These are phyloP conservation scores for Embidobia sp. DNA, from an alignment of 2,888 invertebrate species.

Conservation along the genomic window DNA sequence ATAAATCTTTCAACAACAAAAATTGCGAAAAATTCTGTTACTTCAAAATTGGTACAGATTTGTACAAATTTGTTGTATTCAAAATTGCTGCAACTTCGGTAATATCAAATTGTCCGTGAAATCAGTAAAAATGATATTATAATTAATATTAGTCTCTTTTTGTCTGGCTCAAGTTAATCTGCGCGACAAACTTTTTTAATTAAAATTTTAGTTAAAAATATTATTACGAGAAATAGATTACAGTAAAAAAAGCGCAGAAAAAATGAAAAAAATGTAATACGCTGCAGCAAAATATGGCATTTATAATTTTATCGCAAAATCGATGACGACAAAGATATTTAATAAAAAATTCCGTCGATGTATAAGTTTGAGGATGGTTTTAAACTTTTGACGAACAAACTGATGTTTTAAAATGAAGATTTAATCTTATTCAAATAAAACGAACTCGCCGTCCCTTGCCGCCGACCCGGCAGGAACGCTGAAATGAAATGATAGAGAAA, in stretches of 20 bases:
- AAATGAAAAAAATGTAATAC: background rate
- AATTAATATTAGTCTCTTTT: no score
- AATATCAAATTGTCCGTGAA: no score
- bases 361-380: slow-evolving; percentile 44
- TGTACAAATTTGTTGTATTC: no score
- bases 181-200: slow-evolving; percentile 32
- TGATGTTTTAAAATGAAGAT: slow-evolving; percentile 54
- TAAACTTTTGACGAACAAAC: slow-evolving; percentile 38
- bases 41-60: no score
- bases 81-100: no score
- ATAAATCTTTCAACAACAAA: no score
- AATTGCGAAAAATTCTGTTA: no score
- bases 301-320: slow-evolving; percentile 30
- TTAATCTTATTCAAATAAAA: slow-evolving; percentile 58
- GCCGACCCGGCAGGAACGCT: slow-evolving; percentile 9
- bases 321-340: slow-evolving; percentile 18
- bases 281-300: background rate
- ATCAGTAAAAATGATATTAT: no score
- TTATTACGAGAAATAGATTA: slow-evolving; percentile 1
- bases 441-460: background rate
- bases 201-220: slow-evolving; percentile 5
- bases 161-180: no score
- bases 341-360: slow-evolving; percentile 25
- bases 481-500: slow-evolving; percentile 47
- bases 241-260: no score